Evolutionary conservation across 2,888 invertebrate species (phyloP).

Genomic region (Phytoseiulus persimilis): DNA sequence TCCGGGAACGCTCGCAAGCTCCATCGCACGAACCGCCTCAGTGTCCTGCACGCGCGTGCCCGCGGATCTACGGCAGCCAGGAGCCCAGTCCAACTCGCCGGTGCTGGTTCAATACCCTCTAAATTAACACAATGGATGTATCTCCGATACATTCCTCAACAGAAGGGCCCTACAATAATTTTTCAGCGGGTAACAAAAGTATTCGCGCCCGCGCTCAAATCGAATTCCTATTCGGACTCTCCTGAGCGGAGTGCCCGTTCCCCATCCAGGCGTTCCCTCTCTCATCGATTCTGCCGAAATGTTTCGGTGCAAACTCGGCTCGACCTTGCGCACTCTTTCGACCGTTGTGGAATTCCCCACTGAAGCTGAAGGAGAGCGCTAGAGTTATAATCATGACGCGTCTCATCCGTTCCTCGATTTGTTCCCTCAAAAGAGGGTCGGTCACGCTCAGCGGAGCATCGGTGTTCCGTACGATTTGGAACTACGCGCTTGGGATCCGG

Average conservation of each 20-base stretch:
- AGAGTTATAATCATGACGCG: too few relatives aligned
- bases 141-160: background rate
- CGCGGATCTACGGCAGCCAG: too few relatives aligned
- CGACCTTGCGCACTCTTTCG: background rate
- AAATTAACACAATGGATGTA: background rate
- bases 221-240: background rate
- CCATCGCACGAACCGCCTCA: too few relatives aligned
- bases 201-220: background rate
- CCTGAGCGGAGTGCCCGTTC: background rate
- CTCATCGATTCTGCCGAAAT: background rate
- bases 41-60: too few relatives aligned
- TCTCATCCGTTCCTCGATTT: too few relatives aligned
- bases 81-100: too few relatives aligned
- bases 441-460: background rate
- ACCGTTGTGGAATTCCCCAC: too few relatives aligned
- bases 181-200: background rate
- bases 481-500: background rate
- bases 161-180: background rate
- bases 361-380: too few relatives aligned
- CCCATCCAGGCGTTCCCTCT: background rate
- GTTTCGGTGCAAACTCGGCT: background rate
- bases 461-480: background rate
- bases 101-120: background rate
- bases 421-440: too few relatives aligned
- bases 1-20: too few relatives aligned